Evolutionary conservation across 2,113 vertebrate species (phyloP), one percentile per base, ranked within the genome.

Genomic region (Hippocampus zosterae): DNA sequence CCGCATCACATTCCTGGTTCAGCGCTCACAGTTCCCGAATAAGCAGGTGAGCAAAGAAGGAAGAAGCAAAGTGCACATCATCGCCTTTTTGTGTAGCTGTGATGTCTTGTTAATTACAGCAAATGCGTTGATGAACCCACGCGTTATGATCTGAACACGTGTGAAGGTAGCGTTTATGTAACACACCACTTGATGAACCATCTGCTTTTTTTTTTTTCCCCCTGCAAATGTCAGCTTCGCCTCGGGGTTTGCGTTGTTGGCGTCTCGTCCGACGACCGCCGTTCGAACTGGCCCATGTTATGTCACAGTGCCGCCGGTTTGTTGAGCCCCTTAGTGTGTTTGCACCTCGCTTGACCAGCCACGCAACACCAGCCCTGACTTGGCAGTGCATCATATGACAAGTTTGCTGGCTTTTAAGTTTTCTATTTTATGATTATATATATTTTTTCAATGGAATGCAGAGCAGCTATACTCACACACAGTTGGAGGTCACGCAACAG

Each of bases 121-220:
- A 40, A 61, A 61, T 12, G 19, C 19, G 18, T 61, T 37, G 59
- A 18, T 33, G 19, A 33, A 19, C 37, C 29, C 50, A 60, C 23
- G 19, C n/a, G 16, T 44, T 5, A 19, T 25, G 13, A 7, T 29
- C 46, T 73, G 10, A 46, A 19, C n/a, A 15, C 2, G 1, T 67
- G 25, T 59, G 37, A 68, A 69, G 63, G 75, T 25, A 59, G 55
- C 55, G 25, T 72, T 86, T 83, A 81, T 52, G 16, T 77, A 84
- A 83, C 69, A 53, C 55, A 21, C 5, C 60, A 5, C 33, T 72
- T 76, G 55, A 79, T 57, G 74, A 65, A 63, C 72, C 72, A n/a
- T 48, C 46, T n/a, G 48, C 27, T 76, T 57, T 46, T 79, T 72
- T 63, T 56, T 41, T 80, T 74, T n/a, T n/a, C n/a, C n/a, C 61